These are phyloP conservation scores for Apoderus coryli DNA, from an alignment of 2,888 invertebrate genomes.

Conservation along the genomic window DNA sequence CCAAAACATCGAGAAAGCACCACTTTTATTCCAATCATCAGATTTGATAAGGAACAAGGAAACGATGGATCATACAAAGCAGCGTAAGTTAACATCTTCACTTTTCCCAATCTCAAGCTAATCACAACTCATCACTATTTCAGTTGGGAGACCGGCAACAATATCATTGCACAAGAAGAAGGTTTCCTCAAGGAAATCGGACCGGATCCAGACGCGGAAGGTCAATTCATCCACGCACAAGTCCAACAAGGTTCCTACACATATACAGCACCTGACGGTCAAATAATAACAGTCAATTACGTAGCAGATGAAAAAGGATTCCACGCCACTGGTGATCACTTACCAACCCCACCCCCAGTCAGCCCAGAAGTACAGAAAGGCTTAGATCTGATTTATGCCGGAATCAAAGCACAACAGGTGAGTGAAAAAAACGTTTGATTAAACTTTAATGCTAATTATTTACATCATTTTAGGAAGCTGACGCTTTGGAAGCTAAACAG, in stretches of 20 bases:
- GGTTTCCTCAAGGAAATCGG: slow-evolving; percentile 53
- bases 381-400: slow-evolving; percentile 72
- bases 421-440: slow-evolving; percentile 7
- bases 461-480: slow-evolving; percentile 51
- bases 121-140: slow-evolving; percentile 5
- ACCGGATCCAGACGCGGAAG: slow-evolving; percentile 34
- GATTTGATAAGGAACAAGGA: slow-evolving; percentile 70
- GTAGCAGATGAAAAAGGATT: slow-evolving; percentile 74
- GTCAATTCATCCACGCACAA: slow-evolving; percentile 50
- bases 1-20: slow-evolving; percentile 38
- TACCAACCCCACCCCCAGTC: slow-evolving; percentile 72
- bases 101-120: no score
- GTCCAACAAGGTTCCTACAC: slow-evolving; percentile 67
- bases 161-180: slow-evolving; percentile 64
- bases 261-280: slow-evolving; percentile 68
- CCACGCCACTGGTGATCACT: slow-evolving; percentile 66
- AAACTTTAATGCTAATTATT: no score
- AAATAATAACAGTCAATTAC: slow-evolving; percentile 58
- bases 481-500: slow-evolving; percentile 39
- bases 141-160: slow-evolving; percentile 73
- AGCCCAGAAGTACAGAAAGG: slow-evolving; percentile 78
- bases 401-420: slow-evolving; percentile 54
- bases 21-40: slow-evolving; percentile 67
- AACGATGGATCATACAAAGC: slow-evolving; percentile 74
- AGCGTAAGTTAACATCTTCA: no score